Base-by-base conservation (phyloP, 2,113 vertebrate species). In the Choloepus hoffmanni region DNA sequence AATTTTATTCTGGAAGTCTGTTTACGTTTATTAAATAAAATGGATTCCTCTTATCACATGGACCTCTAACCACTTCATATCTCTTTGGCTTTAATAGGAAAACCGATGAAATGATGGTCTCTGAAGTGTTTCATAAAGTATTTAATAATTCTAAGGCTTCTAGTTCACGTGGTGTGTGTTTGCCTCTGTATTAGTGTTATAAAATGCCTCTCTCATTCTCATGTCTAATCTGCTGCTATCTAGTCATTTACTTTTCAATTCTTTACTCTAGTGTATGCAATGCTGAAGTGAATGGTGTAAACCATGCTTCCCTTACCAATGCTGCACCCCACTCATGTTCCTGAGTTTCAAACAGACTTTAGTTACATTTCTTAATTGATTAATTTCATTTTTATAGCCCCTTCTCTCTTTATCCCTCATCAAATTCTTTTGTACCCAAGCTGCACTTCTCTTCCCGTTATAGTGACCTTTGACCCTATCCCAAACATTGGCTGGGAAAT, bases 11-110 rank as follows among this genome's bases (percentile, higher is more conserved):
- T 45, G 40, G 43, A 4, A 79, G 1, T 65, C 55, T 74, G 53
- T 92, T 95, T 30, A 84, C 53, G 55, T 94, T 93, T 79, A 24
- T 23, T 60, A 87, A 95, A 86, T 85, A 78, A 95, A 90, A 92
- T 28, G 9, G 67, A 15, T 82, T 87, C 13, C 15, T 19, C 7
- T 90, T 68, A 89, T 81, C 45, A 79, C 15, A 70, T 92, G 58
- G 28, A 86, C 89, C 36, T 84, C 65, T 58, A 78, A 40, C 28
- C 15, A 24, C 76, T 93, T 84, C 70, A 95, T 40, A 79, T 96
- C 12, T 95, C 30, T 15, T 60, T 95, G 58, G 26, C 67, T 90
- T 3, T 78, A 48, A 72, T 40, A 67, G 48, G 53, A 48, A 93
- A 62, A 28, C 15, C 77, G 30, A 73, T 88, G 58, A 70, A 85